Percentiles rank a stretch among this genome's conserved stretches.
Evolutionary conservation across 2,797 vertebrate species (phyloP).

Genomic region (Hippocampus kuda): DNA sequence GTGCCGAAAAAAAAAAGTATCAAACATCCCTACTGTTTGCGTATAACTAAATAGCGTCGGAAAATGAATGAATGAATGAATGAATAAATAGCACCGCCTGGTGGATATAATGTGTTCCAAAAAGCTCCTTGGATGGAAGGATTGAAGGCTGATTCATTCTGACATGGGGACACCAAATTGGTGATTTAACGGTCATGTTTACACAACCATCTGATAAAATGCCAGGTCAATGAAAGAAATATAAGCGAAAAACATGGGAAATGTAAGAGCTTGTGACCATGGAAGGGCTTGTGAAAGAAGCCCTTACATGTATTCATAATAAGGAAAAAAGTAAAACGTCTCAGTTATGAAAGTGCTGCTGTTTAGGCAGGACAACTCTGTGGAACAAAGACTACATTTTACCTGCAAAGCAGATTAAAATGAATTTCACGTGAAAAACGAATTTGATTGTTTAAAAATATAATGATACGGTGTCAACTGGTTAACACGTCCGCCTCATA

Average conservation of each 20-base stretch:
- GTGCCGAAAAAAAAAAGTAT: too few relatives aligned
- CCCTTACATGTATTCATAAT: neutral
- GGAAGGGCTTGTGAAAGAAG: neutral
- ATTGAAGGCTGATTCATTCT: neutral
- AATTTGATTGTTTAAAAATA: too few relatives aligned
- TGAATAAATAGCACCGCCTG: neutral
- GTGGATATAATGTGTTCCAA: neutral
- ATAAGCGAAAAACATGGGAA: neutral
- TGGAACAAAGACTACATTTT: neutral
- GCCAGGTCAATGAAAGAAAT: neutral
- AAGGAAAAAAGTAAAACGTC: neutral
- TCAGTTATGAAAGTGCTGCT: neutral
- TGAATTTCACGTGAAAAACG: too few relatives aligned
- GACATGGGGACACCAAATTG: neutral
- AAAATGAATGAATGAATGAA: too few relatives aligned
- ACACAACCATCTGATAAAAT: neutral
- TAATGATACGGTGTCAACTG: too few relatives aligned
- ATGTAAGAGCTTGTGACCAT: neutral
- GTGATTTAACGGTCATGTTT: neutral
- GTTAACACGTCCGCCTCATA: too few relatives aligned
- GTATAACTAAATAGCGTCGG: neutral
- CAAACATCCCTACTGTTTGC: neutral
- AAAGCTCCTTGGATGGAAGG: neutral
- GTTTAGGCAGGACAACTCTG: neutral
- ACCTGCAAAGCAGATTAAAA: neutral